Evolutionary conservation across 2,113 vertebrate species (phyloP), one percentile per base, ranked within the genome.

Genomic region (Gopherus flavomarginatus): DNA sequence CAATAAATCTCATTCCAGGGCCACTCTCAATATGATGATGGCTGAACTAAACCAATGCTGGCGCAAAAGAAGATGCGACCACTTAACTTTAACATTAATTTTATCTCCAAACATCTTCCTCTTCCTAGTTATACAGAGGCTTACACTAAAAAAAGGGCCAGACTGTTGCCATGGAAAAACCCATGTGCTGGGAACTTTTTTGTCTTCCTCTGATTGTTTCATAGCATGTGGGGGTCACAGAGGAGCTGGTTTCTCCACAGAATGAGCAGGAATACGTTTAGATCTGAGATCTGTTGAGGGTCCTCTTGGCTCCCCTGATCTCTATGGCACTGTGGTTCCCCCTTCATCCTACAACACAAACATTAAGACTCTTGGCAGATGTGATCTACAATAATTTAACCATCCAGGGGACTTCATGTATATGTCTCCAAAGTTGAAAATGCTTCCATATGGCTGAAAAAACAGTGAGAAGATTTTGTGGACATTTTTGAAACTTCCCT

Each of bases 1-100:
- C 31, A 49, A 89, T 77, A 94, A 72, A 95, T 93, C 56, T 77
- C 80, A 92, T 96, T 96, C 96, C 56, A 89, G 86, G 38, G 85
- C 59, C 38, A 83, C 78, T 49, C 81, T 0, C 1, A 89, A 93
- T 87, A 52, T 86, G 94, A 59, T 29, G 88, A 47, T 50, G 17
- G 92, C 89, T 86, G 69, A 90, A 82, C 81, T 81, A 95, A 95
- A 82, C 11, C 54, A 95, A 88, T 89, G 94, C 13, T 92, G 19
- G 8, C 0, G 42, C 29, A 16, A 38, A 80, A 86, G 86, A 0
- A 44, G 56, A 92, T 83, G 56, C 22, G 8, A 89, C 82, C 29
- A 78, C 69, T 86, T 89, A 93, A 72, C 49, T 93, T 87, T 82
- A 38, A 38, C 49, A 22, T 89, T 81, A 89, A 81, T 78, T 29